These are phyloP conservation scores for Tyrophagus putrescentiae DNA, from an alignment of 1,140 invertebrate species.

Conservation along the genomic window DNA sequence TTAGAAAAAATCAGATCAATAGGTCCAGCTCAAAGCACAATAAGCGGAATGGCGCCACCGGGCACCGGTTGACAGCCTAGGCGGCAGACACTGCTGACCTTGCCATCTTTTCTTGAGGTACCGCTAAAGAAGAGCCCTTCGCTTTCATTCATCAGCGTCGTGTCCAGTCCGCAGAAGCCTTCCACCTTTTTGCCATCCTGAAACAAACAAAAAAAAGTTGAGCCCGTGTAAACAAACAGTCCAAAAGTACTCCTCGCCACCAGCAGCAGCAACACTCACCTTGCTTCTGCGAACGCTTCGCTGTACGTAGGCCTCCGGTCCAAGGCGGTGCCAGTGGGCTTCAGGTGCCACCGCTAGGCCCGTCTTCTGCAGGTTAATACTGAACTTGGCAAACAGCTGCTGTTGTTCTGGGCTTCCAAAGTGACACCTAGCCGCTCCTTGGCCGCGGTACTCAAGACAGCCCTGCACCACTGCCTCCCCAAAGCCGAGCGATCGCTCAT, in stretches of 20 bases:
- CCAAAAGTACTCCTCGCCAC: too few species aligned
- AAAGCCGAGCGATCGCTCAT: neutral
- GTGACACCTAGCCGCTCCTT: too few species aligned
- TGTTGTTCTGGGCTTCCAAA: too few species aligned
- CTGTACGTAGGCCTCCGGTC: neutral
- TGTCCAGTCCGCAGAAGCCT: neutral
- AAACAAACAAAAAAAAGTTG: neutral
- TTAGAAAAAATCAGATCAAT: too few species aligned
- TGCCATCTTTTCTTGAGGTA: too few species aligned
- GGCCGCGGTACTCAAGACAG: too few species aligned
- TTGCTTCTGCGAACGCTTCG: neutral
- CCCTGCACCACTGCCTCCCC: constrained; percentile 1
- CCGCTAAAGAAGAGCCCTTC: too few species aligned
- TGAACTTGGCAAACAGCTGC: constrained; percentile 15
- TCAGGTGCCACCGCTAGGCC: neutral
- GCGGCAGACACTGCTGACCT: neutral
- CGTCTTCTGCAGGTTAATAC: constrained; percentile 13
- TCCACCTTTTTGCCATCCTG: constrained; percentile 10
- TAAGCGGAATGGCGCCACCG: neutral
- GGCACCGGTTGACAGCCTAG: constrained; percentile 8
- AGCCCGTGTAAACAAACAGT: neutral
- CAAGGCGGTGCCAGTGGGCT: neutral
- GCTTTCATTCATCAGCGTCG: neutral
- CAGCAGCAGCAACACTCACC: neutral
- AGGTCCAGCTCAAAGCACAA: neutral